A percentile compares a stretch with the other conserved stretches of the same genome.
These are phyloP conservation scores for Dryoscopus gambensis DNA, from an alignment of 2,113 vertebrate genomes.

Conservation along the genomic window DNA sequence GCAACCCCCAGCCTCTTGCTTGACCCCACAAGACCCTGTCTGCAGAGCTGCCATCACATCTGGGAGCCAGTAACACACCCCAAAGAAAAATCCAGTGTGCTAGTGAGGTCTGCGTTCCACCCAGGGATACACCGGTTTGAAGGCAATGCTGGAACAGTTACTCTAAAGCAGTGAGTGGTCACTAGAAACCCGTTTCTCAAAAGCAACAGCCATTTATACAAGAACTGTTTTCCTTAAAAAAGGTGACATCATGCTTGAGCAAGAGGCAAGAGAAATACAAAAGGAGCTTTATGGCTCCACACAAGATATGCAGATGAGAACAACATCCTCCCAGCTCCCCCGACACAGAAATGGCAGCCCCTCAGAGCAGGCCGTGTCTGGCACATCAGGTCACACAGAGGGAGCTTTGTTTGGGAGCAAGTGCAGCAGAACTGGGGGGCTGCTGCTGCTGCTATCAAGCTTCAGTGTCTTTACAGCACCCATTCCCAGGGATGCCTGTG, in stretches of 20 bases:
- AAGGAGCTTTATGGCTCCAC: constrained; percentile 45
- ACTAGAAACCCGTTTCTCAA: background rate
- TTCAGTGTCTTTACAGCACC: background rate
- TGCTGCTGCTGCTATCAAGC: background rate
- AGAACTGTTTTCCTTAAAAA: background rate
- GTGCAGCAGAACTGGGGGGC: background rate
- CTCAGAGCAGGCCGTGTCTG: constrained; percentile 35
- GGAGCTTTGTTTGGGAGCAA: constrained; percentile 37
- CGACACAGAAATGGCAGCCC: background rate
- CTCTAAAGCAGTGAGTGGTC: background rate
- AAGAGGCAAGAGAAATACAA: constrained; percentile 53
- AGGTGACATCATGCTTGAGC: constrained; percentile 46
- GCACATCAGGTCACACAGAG: constrained; percentile 25
- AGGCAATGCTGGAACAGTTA: background rate
- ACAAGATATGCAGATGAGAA: constrained; percentile 26
- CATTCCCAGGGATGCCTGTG: background rate
- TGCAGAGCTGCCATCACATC: background rate
- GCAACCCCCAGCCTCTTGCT: background rate
- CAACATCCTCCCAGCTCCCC: background rate
- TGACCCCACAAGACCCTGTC: background rate
- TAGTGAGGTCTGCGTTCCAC: background rate
- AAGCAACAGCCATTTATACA: background rate
- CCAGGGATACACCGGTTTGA: background rate
- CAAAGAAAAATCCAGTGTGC: background rate
- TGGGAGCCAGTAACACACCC: background rate